Percentiles rank a stretch among this genome's conserved stretches.
Conservation (phyloP, 2,888 invertebrate genomes). For the Thymelicus acteon region DNA sequence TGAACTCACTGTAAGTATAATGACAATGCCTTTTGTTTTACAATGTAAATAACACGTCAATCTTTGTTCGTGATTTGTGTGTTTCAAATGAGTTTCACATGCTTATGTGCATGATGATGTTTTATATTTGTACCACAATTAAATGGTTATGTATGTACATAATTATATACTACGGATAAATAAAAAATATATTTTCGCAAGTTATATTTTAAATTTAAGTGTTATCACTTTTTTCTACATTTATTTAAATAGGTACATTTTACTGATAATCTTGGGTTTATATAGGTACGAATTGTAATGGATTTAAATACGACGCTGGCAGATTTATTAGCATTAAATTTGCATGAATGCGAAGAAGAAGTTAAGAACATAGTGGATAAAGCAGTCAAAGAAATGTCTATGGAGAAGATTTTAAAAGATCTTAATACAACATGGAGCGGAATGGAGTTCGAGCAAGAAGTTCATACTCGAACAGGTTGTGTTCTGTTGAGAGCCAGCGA, state of each 20-base stretch:
- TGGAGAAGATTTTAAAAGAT: slow-evolving; percentile 97
- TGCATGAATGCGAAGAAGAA: slow-evolving; percentile 99
- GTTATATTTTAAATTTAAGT: too few relatives aligned
- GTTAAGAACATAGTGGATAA: slow-evolving; percentile 99
- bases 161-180: too few relatives aligned
- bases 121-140: background rate
- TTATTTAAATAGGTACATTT: background rate
- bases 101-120: slow-evolving; percentile 16
- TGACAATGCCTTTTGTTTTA: slow-evolving; percentile 28
- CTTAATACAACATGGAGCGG: slow-evolving; percentile 95
- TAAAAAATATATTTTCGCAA: too few relatives aligned
- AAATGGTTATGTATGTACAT: too few relatives aligned
- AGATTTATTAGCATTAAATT: slow-evolving; percentile 94
- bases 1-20: slow-evolving; percentile 91
- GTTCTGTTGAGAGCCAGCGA: slow-evolving; percentile 95
- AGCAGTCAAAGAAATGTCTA: slow-evolving; percentile 99
- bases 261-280: slow-evolving; percentile 15
- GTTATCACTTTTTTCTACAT: background rate
- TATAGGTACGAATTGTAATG: slow-evolving; percentile 96
- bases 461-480: slow-evolving; percentile 94
- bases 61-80: background rate
- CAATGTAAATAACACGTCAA: slow-evolving; percentile 24
- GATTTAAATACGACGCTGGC: slow-evolving; percentile 96
- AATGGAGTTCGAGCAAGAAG: slow-evolving; percentile 97
- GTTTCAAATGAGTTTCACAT: slow-evolving; percentile 8